These are phyloP conservation scores for Picathartes gymnocephalus DNA, from an alignment of 2,113 vertebrate species.

Conservation along the genomic window DNA sequence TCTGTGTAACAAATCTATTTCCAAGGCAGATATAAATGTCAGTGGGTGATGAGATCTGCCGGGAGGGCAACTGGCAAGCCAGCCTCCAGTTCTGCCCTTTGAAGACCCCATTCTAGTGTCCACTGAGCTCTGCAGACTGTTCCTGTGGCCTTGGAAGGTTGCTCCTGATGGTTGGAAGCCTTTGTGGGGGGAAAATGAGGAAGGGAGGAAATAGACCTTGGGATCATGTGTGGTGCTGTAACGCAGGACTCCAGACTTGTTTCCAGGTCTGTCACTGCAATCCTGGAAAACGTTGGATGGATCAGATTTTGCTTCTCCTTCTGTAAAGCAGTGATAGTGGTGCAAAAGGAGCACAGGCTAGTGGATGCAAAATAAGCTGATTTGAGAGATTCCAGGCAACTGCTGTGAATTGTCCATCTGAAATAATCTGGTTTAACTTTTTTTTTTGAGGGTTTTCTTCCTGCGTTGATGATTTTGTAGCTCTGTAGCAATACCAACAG, in stretches of 20 bases:
- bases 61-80: neutral
- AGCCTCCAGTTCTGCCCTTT: neutral
- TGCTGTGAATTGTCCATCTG: neutral
- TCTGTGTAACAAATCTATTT: neutral
- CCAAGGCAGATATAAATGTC: neutral
- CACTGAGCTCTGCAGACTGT: neutral
- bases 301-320: neutral
- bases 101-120: neutral
- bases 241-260: accelerated
- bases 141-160: neutral
- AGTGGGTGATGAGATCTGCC: neutral
- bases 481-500: neutral
- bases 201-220: neutral
- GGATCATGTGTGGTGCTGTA: neutral
- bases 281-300: neutral
- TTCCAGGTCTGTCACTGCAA: neutral
- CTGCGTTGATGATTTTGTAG: neutral
- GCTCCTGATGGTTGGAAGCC: neutral
- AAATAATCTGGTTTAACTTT: neutral
- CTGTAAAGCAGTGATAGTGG: neutral
- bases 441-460: neutral
- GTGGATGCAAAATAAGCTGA: neutral
- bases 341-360: neutral
- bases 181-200: neutral
- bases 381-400: neutral